Evolutionary conservation across 2,888 invertebrate genomes (phyloP).

Genomic region (Eristalinus sepulchralis): DNA sequence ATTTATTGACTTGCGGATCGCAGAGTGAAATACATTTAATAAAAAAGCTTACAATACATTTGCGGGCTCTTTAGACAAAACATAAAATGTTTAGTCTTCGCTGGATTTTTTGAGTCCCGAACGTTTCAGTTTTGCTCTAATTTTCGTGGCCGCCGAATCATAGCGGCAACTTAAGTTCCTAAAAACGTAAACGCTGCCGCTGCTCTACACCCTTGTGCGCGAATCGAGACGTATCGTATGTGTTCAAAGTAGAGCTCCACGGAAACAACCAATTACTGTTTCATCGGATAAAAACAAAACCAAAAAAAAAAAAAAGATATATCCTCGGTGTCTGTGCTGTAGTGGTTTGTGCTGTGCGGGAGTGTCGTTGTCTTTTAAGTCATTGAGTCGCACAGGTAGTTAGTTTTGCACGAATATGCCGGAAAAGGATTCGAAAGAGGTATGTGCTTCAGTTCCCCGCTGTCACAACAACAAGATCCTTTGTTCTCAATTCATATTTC

Average conservation of each 20-base stretch:
- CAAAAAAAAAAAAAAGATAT: not conserved
- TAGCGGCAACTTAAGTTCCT: slow-evolving; percentile 6
- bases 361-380: slow-evolving; percentile 7
- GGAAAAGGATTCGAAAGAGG: slow-evolving; percentile 53
- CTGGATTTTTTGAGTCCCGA: slow-evolving; percentile 38
- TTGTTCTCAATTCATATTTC: not conserved
- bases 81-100: slow-evolving; percentile 1
- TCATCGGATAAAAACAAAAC: slow-evolving; percentile 3
- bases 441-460: slow-evolving; percentile 19
- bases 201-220: slow-evolving; percentile 26
- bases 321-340: slow-evolving; percentile 4
- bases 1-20: not conserved
- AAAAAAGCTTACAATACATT: not conserved
- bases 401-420: slow-evolving; percentile 45
- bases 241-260: slow-evolving; percentile 9
- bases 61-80: not conserved
- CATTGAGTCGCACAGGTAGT: slow-evolving; percentile 17
- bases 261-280: slow-evolving; percentile 31
- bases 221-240: slow-evolving; percentile 25
- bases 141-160: slow-evolving; percentile 42
- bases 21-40: not conserved
- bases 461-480: not conserved
- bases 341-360: slow-evolving; percentile 10
- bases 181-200: slow-evolving; percentile 9
- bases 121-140: slow-evolving; percentile 47